phyloP scores from a whole-genome alignment of 2,888 invertebrate species.

The Calameuta pallipes region DNA sequence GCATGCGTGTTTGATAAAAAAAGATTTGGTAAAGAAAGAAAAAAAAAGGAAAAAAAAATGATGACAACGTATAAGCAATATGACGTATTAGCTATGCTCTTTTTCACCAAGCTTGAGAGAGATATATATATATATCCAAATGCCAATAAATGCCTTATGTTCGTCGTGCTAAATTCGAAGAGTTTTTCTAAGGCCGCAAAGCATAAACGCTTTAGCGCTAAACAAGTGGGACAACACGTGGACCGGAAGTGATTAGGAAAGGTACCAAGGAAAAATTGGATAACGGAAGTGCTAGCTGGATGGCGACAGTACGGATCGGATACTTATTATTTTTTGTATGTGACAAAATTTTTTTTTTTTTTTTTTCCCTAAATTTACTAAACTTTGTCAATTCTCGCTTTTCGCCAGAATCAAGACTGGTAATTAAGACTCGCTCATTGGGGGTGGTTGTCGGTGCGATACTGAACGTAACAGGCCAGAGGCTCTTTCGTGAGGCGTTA shows the following conservation, averaged over 20 bases:
- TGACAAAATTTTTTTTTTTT: no score
- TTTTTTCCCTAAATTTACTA: not conserved
- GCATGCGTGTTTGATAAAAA: not conserved
- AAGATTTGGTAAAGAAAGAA: not conserved
- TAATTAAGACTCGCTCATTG: not conserved
- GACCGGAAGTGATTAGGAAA: not conserved
- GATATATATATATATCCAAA: constrained; percentile 2
- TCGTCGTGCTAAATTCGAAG: not conserved
- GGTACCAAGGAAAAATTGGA: not conserved
- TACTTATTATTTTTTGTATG: no score
- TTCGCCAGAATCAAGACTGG: not conserved
- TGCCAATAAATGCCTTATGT: not conserved
- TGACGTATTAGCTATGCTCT: not conserved
- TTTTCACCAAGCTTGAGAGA: not conserved
- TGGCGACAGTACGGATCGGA: not conserved
- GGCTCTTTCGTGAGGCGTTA: not conserved
- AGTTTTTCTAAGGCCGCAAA: not conserved
- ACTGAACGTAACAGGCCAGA: not conserved
- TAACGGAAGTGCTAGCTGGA: not conserved
- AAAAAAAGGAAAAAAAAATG: not conserved
- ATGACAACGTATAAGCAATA: not conserved
- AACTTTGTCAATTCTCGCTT: not conserved
- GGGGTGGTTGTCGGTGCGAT: not conserved
- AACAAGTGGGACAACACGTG: not conserved
- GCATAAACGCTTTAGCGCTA: not conserved